phyloP scores from a whole-genome alignment of 2,888 invertebrate genomes.

The Heliconius sara region DNA sequence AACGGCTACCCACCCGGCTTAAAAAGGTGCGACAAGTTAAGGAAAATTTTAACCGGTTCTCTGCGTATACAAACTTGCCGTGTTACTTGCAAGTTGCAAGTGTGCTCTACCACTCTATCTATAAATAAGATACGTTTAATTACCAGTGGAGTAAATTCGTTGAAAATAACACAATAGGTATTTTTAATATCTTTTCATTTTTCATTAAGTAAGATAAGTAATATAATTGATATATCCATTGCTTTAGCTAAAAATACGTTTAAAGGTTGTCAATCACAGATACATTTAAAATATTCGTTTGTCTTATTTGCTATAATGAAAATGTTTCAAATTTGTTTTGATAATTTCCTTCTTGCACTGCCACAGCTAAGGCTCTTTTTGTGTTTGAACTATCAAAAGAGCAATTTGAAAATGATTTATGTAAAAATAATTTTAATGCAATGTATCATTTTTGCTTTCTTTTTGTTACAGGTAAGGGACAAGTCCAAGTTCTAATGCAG shows the following conservation, averaged over 20 bases:
- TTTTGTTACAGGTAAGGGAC: constrained; percentile 69
- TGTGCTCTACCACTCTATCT: constrained; percentile 64
- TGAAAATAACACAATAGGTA: neutral
- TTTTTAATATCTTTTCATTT: neutral
- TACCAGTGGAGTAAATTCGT: constrained; percentile 3
- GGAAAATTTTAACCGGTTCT: constrained; percentile 62
- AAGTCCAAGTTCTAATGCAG: neutral
- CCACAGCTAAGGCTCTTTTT: neutral
- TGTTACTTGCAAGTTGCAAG: constrained; percentile 57
- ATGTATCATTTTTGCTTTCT: constrained; percentile 28
- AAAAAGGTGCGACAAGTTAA: constrained; percentile 67
- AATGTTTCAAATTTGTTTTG: neutral
- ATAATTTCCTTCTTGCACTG: neutral
- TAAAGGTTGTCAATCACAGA: neutral
- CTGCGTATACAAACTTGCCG: constrained; percentile 63
- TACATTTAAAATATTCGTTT: neutral
- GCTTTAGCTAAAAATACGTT: constrained; percentile 27
- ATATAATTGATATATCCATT: neutral
- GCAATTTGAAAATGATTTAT: neutral
- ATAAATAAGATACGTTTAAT: constrained; percentile 61
- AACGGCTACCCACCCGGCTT: constrained; percentile 70
- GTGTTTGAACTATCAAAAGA: neutral
- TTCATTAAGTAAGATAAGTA: neutral
- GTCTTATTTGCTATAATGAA: neutral
- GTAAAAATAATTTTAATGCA: neutral